Evolutionary conservation across 1,140 invertebrate species (phyloP).

Genomic region (Hyles euphorbiae): DNA sequence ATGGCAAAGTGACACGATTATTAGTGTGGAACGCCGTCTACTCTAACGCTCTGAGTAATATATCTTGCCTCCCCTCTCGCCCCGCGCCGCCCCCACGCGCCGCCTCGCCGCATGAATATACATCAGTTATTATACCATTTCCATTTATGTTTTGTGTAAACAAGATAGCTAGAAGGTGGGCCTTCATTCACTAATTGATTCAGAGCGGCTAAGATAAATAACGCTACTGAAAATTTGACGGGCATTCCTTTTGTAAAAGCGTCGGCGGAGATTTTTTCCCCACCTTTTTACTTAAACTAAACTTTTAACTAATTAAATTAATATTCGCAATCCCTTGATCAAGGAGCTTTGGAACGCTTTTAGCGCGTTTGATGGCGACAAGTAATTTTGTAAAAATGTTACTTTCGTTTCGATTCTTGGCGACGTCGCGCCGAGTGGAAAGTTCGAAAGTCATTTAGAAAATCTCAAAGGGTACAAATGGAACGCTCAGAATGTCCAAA

Average conservation of each 20-base stretch:
- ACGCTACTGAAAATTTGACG: not conserved
- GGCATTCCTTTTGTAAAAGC: not conserved
- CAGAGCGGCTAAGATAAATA: too few species aligned
- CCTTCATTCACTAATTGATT: constrained; percentile 1
- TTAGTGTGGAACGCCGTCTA: too few species aligned
- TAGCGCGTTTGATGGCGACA: constrained; percentile 40
- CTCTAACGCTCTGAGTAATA: too few species aligned
- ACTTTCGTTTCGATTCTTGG: constrained; percentile 10
- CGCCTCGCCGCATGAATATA: constrained; percentile 24
- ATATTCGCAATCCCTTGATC: constrained; percentile 52
- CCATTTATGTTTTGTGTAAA: constrained; percentile 21
- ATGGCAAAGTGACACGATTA: too few species aligned
- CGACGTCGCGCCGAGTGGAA: too few species aligned
- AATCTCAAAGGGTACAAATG: too few species aligned
- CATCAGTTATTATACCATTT: constrained; percentile 33
- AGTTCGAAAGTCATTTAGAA: too few species aligned
- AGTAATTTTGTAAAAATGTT: constrained; percentile 35
- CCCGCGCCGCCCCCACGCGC: constrained; percentile 6
- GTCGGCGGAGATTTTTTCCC: too few species aligned
- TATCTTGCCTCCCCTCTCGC: not conserved
- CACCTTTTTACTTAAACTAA: constrained; percentile 6
- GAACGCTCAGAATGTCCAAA: too few species aligned
- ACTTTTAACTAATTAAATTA: constrained; percentile 59
- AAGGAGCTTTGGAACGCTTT: constrained; percentile 49
- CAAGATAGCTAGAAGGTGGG: constrained; percentile 8